These are phyloP conservation scores for Ectemnius lituratus DNA, from an alignment of 2,888 invertebrate genomes.

Conservation along the genomic window DNA sequence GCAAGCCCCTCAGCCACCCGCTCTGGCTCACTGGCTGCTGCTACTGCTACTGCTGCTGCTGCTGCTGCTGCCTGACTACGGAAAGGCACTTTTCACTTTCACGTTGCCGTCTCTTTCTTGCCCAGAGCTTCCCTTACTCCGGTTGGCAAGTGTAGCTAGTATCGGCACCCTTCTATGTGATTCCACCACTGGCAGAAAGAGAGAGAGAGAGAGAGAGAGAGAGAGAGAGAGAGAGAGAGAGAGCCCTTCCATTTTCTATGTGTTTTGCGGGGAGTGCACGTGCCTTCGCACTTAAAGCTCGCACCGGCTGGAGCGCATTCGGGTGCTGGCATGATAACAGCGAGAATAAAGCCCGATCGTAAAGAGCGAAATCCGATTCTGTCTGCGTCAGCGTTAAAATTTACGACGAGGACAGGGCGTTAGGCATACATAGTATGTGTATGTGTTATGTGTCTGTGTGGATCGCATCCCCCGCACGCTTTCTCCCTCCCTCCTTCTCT, in stretches of 20 bases:
- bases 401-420: constrained; percentile 28
- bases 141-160: constrained; percentile 6
- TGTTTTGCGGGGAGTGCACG: constrained; percentile 42
- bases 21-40: constrained; percentile 10
- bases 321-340: constrained; percentile 49
- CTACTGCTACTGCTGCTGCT: not conserved
- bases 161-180: constrained; percentile 37
- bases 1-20: too few relatives aligned
- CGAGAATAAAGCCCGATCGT: constrained; percentile 41
- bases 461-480: not conserved
- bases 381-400: constrained; percentile 37
- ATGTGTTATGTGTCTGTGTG: too few relatives aligned
- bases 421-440: not conserved
- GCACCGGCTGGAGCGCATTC: constrained; percentile 39
- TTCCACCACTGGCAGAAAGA: constrained; percentile 31
- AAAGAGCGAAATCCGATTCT: constrained; percentile 51
- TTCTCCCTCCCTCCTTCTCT: not conserved
- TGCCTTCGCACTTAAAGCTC: constrained; percentile 44
- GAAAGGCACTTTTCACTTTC: constrained; percentile 75
- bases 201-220: too few relatives aligned
- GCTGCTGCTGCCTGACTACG: constrained; percentile 54
- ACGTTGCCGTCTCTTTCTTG: constrained; percentile 63
- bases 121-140: constrained; percentile 43
- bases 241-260: too few relatives aligned
- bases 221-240: too few relatives aligned